Conservation (phyloP, 1,140 invertebrate species). For the Drosophila kanapiae region DNA sequence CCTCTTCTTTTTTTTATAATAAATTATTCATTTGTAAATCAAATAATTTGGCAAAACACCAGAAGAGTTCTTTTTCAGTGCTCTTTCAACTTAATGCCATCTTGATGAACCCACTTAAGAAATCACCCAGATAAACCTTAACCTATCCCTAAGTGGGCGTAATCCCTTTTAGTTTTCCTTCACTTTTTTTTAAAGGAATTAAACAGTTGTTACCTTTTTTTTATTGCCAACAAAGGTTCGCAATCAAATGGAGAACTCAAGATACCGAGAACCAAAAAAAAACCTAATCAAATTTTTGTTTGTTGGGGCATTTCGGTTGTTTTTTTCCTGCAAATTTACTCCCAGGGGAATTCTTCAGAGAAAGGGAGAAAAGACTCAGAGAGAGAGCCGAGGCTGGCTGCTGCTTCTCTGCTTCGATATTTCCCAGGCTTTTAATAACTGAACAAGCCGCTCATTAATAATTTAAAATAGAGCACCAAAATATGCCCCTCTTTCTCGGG, state of each 20-base stretch:
- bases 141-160: constrained; percentile 26
- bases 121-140: constrained; percentile 11
- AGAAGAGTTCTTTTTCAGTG: too few relatives aligned
- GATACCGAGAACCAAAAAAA: constrained; percentile 33
- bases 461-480: constrained; percentile 81
- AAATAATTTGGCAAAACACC: too few relatives aligned
- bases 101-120: constrained; percentile 18
- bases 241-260: constrained; percentile 15
- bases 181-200: constrained; percentile 5
- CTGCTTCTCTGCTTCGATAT: constrained; percentile 45
- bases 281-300: constrained; percentile 68
- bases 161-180: constrained; percentile 8
- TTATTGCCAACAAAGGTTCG: constrained; percentile 37
- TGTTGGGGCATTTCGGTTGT: background rate
- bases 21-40: background rate
- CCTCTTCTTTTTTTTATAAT: background rate
- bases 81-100: background rate
- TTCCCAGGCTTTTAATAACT: constrained; percentile 83
- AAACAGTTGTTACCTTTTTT: constrained; percentile 23
- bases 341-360: constrained; percentile 19
- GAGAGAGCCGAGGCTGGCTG: constrained; percentile 11
- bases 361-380: constrained; percentile 7
- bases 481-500: constrained; percentile 53
- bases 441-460: constrained; percentile 83
- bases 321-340: constrained; percentile 37